These are phyloP conservation scores for Calycopis cecrops DNA, from an alignment of 1,140 invertebrate genomes.

Conservation along the genomic window DNA sequence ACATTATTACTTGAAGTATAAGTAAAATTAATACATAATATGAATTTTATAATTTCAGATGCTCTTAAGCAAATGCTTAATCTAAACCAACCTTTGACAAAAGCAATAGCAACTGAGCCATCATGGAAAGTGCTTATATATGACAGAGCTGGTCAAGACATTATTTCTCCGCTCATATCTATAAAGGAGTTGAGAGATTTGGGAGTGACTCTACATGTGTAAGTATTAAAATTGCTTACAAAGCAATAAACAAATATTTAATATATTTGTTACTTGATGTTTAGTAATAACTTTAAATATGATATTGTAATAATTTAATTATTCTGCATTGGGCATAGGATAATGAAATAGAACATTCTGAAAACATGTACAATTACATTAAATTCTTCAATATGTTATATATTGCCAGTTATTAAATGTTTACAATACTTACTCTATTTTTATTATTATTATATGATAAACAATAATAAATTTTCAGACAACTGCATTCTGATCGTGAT, in stretches of 20 bases:
- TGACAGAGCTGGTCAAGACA: slow-evolving; percentile 97
- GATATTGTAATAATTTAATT: too few relatives aligned
- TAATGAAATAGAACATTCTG: too few relatives aligned
- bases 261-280: too few relatives aligned
- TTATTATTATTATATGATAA: too few relatives aligned
- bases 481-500: slow-evolving; percentile 95
- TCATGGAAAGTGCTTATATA: slow-evolving; percentile 98
- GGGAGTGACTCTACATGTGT: slow-evolving; percentile 98
- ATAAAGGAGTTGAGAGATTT: slow-evolving; percentile 97
- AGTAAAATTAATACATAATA: too few relatives aligned
- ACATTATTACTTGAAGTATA: slow-evolving; percentile 1
- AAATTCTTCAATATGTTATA: too few relatives aligned
- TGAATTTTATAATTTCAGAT: slow-evolving; percentile 71
- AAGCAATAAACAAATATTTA: too few relatives aligned
- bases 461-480: slow-evolving; percentile 74
- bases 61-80: slow-evolving; percentile 96
- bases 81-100: slow-evolving; percentile 88
- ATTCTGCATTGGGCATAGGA: too few relatives aligned
- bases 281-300: too few relatives aligned
- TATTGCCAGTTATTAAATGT: too few relatives aligned
- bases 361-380: too few relatives aligned
- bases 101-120: slow-evolving; percentile 86
- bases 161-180: slow-evolving; percentile 97
- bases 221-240: slow-evolving; percentile 57
- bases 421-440: too few relatives aligned